Evolutionary conservation across 2,797 vertebrate species (phyloP).

Genomic region (Serranus cabrilla): DNA sequence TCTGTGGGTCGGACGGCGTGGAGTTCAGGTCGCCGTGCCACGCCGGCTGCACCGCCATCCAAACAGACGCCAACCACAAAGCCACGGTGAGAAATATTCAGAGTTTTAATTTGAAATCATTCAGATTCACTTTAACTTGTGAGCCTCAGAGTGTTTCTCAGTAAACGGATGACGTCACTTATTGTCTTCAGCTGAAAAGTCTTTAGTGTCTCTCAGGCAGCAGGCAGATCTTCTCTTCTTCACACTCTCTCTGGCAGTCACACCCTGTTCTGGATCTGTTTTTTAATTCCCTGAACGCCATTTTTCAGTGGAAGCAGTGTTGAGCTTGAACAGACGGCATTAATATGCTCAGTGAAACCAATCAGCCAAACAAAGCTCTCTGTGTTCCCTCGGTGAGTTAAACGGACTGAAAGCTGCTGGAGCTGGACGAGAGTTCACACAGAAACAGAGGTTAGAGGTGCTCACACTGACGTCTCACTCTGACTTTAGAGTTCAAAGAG

Average conservation of each 20-base stretch:
- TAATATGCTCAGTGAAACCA: not conserved
- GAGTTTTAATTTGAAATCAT: too few relatives aligned
- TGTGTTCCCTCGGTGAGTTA: too few relatives aligned
- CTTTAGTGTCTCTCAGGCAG: too few relatives aligned
- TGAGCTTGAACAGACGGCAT: not conserved
- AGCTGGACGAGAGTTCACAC: too few relatives aligned
- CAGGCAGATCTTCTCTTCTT: not conserved
- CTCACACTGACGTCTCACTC: too few relatives aligned
- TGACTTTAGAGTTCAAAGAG: too few relatives aligned
- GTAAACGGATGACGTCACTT: not conserved
- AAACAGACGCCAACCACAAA: not conserved
- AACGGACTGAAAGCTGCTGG: too few relatives aligned
- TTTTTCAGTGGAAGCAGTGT: not conserved
- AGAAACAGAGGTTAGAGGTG: too few relatives aligned
- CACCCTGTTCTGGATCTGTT: too few relatives aligned
- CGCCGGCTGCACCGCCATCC: conserved; percentile 84
- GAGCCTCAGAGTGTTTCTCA: too few relatives aligned
- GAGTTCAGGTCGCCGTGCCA: conserved; percentile 93
- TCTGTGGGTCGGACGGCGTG: conserved; percentile 86
- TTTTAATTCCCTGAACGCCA: not conserved
- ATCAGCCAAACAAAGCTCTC: too few relatives aligned
- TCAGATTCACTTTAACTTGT: not conserved
- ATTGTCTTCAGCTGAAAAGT: not conserved
- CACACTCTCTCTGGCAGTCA: not conserved
- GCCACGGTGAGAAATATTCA: conserved; percentile 43